A percentile compares a stretch with the other conserved stretches of the same genome.
Conservation (phyloP, 1,140 invertebrate genomes). For the Venustaconcha ellipsiformis region DNA sequence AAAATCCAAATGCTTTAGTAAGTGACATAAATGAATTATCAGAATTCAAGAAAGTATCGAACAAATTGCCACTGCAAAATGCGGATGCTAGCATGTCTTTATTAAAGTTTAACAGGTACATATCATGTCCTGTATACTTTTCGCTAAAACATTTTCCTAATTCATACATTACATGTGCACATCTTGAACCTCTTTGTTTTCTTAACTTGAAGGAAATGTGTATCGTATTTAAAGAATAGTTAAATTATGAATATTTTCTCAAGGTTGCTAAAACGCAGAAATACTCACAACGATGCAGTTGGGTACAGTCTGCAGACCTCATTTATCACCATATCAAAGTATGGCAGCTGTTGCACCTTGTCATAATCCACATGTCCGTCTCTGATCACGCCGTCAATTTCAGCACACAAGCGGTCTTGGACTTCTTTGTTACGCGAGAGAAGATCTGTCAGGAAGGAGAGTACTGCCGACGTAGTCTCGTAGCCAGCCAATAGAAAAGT, state of each 20-base stretch:
- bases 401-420: conserved; percentile 68
- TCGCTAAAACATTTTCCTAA: background rate
- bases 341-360: conserved; percentile 50
- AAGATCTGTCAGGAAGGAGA: conserved; percentile 68
- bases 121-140: background rate
- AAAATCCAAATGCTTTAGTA: too few relatives aligned
- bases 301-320: conserved; percentile 64
- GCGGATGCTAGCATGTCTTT: too few relatives aligned
- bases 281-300: conserved; percentile 62
- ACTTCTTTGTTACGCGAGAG: conserved; percentile 69
- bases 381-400: conserved; percentile 60
- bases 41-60: too few relatives aligned
- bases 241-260: background rate
- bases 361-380: conserved; percentile 53
- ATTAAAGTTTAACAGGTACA: too few relatives aligned
- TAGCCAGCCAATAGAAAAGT: conserved; percentile 66
- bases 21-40: too few relatives aligned
- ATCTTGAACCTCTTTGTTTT: background rate
- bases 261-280: background rate
- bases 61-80: too few relatives aligned
- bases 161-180: background rate
- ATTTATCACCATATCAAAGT: conserved; percentile 63
- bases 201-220: background rate
- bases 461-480: conserved; percentile 70
- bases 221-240: background rate